phyloP scores from a whole-genome alignment of 2,888 invertebrate genomes.

The Polia nebulosa region DNA sequence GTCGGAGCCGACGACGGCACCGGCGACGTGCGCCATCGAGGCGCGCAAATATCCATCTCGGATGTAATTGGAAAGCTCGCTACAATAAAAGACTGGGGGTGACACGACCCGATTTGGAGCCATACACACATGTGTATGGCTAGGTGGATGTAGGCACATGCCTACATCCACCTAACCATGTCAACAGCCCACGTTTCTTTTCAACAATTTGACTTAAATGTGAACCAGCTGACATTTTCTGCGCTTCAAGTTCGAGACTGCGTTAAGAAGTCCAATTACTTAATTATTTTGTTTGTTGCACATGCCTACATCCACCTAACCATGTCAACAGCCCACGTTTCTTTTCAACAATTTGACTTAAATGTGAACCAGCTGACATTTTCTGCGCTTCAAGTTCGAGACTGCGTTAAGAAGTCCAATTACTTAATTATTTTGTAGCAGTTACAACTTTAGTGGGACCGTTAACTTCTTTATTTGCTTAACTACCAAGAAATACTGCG shows the following conservation, averaged over 20 bases:
- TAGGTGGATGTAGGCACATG: constrained; percentile 63
- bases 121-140: constrained; percentile 71
- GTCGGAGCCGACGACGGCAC: constrained; percentile 55
- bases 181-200: constrained; percentile 65
- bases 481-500: constrained; percentile 13
- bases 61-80: constrained; percentile 84
- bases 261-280: constrained; percentile 44
- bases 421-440: constrained; percentile 39
- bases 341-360: constrained; percentile 67
- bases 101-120: constrained; percentile 75
- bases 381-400: constrained; percentile 37
- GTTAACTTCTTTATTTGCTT: constrained; percentile 28
- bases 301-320: no score
- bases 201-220: constrained; percentile 67
- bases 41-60: constrained; percentile 78
- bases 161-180: constrained; percentile 63
- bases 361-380: constrained; percentile 63
- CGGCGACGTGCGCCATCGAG: constrained; percentile 62
- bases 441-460: constrained; percentile 14
- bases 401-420: constrained; percentile 42
- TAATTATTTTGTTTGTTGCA: constrained; percentile 40
- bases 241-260: constrained; percentile 36
- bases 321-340: constrained; percentile 64
- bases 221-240: constrained; percentile 56
- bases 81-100: constrained; percentile 81